Percentiles rank a stretch among this genome's conserved stretches.
Conservation (phyloP, 2,113 vertebrate species). For the Carassius auratus region DNA sequence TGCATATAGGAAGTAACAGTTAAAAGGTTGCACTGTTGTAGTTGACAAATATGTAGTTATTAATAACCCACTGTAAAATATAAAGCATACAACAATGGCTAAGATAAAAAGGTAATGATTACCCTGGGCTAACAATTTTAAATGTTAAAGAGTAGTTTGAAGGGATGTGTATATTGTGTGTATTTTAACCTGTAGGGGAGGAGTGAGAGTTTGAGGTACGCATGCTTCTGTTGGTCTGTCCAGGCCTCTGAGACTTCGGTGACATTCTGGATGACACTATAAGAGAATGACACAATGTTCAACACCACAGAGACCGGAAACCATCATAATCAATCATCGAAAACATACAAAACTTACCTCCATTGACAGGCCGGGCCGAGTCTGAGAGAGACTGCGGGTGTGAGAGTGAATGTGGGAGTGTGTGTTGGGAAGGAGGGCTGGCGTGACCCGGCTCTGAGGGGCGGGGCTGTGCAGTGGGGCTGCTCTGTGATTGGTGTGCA, state of each 20-base stretch:
- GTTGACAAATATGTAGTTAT: too few species aligned
- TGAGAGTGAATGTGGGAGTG: constrained; percentile 71
- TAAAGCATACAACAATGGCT: too few species aligned
- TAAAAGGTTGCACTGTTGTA: too few species aligned
- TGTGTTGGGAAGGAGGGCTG: constrained; percentile 64
- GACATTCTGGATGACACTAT: constrained; percentile 85
- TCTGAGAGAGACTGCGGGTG: constrained; percentile 77
- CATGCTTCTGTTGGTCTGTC: constrained; percentile 79
- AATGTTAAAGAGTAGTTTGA: too few species aligned
- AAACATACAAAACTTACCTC: constrained; percentile 63
- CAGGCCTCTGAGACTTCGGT: constrained; percentile 86
- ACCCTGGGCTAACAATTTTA: too few species aligned
- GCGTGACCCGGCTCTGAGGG: constrained; percentile 42
- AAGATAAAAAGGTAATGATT: too few species aligned
- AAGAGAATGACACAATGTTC: constrained; percentile 9
- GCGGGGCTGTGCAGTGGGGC: constrained; percentile 64
- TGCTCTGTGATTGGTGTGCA: constrained; percentile 82
- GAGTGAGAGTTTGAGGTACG: constrained; percentile 76
- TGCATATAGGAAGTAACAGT: too few species aligned
- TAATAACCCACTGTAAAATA: too few species aligned
- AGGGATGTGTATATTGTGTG: neutral
- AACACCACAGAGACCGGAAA: neutral
- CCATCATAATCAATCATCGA: neutral
- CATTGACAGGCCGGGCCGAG: constrained; percentile 72
- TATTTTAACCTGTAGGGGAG: constrained; percentile 74